Evolutionary conservation across 2,113 vertebrate species (phyloP).

Genomic region (Halichoeres trimaculatus): DNA sequence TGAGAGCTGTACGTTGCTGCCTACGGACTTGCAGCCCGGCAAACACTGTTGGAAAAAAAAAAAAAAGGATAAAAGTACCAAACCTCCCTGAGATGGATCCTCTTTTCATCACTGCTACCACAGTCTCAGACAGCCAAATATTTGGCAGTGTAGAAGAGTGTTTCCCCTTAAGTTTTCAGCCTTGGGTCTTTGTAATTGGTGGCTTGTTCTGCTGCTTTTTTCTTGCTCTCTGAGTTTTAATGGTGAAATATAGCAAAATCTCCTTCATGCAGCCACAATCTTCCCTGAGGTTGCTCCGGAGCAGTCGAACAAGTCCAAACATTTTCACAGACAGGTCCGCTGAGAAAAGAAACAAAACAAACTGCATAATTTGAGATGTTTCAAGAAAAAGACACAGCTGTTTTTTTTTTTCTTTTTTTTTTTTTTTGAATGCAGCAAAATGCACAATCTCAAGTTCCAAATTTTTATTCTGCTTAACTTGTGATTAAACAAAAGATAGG

Average conservation of each 20-base stretch:
- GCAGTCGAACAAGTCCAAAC: constrained; percentile 43
- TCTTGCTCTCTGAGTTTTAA: constrained; percentile 53
- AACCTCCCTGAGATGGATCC: neutral
- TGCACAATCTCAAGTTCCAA: neutral
- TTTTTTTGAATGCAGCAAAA: neutral
- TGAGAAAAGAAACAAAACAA: constrained; percentile 5
- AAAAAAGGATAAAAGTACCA: constrained; percentile 18
- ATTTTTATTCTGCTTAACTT: neutral
- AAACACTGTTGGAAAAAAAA: constrained; percentile 32
- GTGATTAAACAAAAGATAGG: neutral
- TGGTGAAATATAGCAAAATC: constrained; percentile 32
- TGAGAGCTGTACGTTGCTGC: constrained; percentile 37
- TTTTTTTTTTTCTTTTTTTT: too few species aligned
- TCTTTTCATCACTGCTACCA: neutral
- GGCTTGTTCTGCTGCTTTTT: constrained; percentile 36
- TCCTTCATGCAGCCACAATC: constrained; percentile 3
- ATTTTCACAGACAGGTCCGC: constrained; percentile 25
- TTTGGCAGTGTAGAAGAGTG: constrained; percentile 3
- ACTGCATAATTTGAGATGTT: neutral
- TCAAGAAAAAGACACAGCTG: neutral
- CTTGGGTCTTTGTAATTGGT: constrained; percentile 53
- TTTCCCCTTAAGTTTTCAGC: constrained; percentile 28
- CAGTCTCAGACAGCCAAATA: constrained; percentile 18
- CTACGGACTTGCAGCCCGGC: constrained; percentile 17
- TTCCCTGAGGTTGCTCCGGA: constrained; percentile 37